Evolutionary conservation across 92 coral and sea anemone species (phyloP).

Genomic region (Actinostola sp.): DNA sequence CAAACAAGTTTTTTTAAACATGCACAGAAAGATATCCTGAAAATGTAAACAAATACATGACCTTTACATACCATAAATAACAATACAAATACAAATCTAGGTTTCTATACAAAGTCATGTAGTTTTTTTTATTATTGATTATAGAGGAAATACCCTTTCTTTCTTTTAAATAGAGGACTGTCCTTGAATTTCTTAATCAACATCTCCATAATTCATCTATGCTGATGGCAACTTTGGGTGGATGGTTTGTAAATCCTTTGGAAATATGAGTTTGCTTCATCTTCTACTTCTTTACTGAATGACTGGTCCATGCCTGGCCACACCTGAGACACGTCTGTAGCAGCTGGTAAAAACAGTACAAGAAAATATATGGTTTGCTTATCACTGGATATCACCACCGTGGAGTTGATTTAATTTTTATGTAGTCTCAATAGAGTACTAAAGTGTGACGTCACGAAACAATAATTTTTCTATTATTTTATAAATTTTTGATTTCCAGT

Average conservation of each 20-base stretch:
- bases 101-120: too few species aligned
- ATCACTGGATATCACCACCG: too few species aligned
- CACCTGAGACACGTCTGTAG: slow-evolving; percentile 89
- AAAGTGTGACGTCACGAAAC: too few species aligned
- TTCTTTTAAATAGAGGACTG: slow-evolving; percentile 85
- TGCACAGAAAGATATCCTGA: slow-evolving; percentile 95
- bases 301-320: slow-evolving; percentile 98
- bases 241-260: slow-evolving; percentile 98
- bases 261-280: slow-evolving; percentile 96
- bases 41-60: slow-evolving; percentile 1
- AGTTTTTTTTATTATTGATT: not conserved
- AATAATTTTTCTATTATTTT: too few species aligned
- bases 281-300: slow-evolving; percentile 94
- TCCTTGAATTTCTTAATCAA: slow-evolving; percentile 94
- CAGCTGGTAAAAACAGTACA: not conserved
- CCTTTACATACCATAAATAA: not conserved
- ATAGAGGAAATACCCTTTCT: slow-evolving; percentile 66
- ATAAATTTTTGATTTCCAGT: too few species aligned
- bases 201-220: slow-evolving; percentile 98
- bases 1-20: slow-evolving; percentile 98
- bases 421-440: too few species aligned
- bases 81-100: not conserved
- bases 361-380: too few species aligned
- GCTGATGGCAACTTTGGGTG: slow-evolving; percentile 96
- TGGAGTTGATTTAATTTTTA: too few species aligned